Percentiles rank a stretch among this genome's conserved stretches.
Evolutionary conservation across 1,140 invertebrate species (phyloP).

Genomic region (Luehdorfia chinensis): DNA sequence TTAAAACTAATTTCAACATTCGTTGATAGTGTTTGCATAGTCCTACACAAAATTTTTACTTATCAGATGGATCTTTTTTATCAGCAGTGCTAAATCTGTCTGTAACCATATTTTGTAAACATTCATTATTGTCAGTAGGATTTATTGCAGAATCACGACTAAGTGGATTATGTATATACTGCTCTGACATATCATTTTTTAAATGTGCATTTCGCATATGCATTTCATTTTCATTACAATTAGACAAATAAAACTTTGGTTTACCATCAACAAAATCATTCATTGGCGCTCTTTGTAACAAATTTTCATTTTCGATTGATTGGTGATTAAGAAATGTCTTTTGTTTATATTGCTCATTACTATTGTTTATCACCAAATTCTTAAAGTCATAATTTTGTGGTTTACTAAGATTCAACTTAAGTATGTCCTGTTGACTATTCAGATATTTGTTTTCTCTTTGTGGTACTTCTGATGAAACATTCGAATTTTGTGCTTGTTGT

Average conservation of each 20-base stretch:
- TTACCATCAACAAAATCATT: slow-evolving; percentile 28
- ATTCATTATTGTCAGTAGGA: background rate
- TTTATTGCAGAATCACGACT: slow-evolving; percentile 3
- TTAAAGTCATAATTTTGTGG: slow-evolving; percentile 49
- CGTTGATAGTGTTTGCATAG: slow-evolving; percentile 14
- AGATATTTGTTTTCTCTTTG: slow-evolving; percentile 31
- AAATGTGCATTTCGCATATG: slow-evolving; percentile 4
- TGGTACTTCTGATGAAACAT: slow-evolving; percentile 11
- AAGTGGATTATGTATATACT: background rate
- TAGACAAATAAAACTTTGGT: slow-evolving; percentile 29
- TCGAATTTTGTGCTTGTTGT: slow-evolving; percentile 34
- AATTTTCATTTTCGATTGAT: slow-evolving; percentile 20
- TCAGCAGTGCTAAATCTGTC: slow-evolving; percentile 1
- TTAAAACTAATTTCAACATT: slow-evolving; percentile 1
- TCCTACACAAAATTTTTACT: slow-evolving; percentile 13
- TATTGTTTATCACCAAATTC: slow-evolving; percentile 43
- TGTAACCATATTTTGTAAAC: background rate
- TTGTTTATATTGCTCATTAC: slow-evolving; percentile 29
- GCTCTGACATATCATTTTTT: slow-evolving; percentile 12
- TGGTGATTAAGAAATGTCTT: slow-evolving; percentile 25
- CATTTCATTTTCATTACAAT: slow-evolving; percentile 18
- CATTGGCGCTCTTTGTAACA: slow-evolving; percentile 20
- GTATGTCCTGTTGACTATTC: slow-evolving; percentile 26
- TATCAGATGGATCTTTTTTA: slow-evolving; percentile 10
- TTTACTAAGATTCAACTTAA: slow-evolving; percentile 30